Percentiles rank a stretch among this genome's conserved stretches.
phyloP scores from a whole-genome alignment of 2,113 vertebrate genomes.

The Notiomystis cincta region DNA sequence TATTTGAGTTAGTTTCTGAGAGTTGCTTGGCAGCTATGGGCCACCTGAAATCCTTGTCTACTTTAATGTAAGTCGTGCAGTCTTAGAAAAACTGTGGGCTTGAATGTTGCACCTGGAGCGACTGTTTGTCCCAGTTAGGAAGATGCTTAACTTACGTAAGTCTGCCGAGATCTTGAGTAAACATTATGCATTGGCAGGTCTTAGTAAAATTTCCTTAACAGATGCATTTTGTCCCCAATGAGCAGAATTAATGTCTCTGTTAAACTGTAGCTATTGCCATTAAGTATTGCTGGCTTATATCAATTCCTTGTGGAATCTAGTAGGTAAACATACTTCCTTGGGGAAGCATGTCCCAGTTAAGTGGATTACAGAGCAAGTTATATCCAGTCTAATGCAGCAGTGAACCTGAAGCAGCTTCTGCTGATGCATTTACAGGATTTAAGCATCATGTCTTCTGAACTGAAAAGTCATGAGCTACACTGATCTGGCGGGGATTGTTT shows the following conservation, averaged over 20 bases:
- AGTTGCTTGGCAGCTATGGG: background rate
- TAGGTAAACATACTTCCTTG: constrained; percentile 37
- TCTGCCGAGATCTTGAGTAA: background rate
- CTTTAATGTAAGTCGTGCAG: background rate
- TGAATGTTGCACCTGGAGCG: background rate
- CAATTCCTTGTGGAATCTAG: constrained; percentile 4
- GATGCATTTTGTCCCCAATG: constrained; percentile 13
- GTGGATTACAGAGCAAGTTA: constrained; percentile 47
- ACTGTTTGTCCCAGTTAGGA: constrained; percentile 23
- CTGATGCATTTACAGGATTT: background rate
- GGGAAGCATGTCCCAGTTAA: constrained; percentile 49
- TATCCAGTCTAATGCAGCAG: background rate
- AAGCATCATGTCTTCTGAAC: background rate
- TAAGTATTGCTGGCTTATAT: constrained; percentile 12
- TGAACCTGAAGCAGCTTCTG: constrained; percentile 14
- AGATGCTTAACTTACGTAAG: background rate
- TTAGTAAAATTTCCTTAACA: constrained; percentile 19
- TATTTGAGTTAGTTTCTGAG: background rate
- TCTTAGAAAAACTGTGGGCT: background rate
- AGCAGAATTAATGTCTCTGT: constrained; percentile 29
- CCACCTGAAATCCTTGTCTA: background rate
- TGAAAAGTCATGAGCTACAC: background rate
- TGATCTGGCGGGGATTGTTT: background rate
- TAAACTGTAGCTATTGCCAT: constrained; percentile 16
- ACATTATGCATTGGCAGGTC: background rate